Evolutionary conservation across 2,888 invertebrate species (phyloP), one percentile per base, ranked within the genome.

Genomic region (Linnaemya vulpina): DNA sequence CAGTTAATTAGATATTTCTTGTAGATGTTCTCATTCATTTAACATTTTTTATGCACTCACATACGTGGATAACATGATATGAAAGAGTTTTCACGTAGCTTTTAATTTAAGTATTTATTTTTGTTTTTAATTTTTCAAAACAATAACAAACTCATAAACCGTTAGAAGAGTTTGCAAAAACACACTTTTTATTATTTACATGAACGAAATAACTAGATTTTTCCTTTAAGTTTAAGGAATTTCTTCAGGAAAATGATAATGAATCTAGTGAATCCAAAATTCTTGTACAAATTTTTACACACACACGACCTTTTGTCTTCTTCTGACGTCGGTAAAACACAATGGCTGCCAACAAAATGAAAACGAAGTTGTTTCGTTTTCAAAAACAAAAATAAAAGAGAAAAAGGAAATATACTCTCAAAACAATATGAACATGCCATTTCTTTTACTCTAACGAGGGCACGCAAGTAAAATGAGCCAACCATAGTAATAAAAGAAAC

Each of bases 181-280:
- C 68, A 65, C 49, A 60, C 49, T 70, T 83, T 80, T 83, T 74
- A 75, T 65, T 67, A 83, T 83, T 71, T 74, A 87, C 84, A 76
- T 76, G 87, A 91, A 90, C 89, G 90, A 91, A 91, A 90, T 90
- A 90, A 90, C 90, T 90, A 90, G 90, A 90, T 89, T 88, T 88
- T 83, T 51, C 76, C 53, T 78, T 73, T 67, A 63, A 74, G 49
- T 75, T 74, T 60, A 63, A 75, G 62, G 65, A 83, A 82, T 79
- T 84, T 82, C 71, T 43, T 70, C 75, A 75, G 38, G 84, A 49
- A 77, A 88, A 89, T 88, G 87, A 88, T 88, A 88, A 88, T 89
- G 87, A 88, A 89, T 87, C 82, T 73, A 81, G 55, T 79, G 70
- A 81, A 87, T 86, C 78, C 74, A 84, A 76, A 63, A 63, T 83